Evolutionary conservation across 1,140 invertebrate species (phyloP), one percentile per base, ranked within the genome.

Genomic region (Drosophila teissieri): DNA sequence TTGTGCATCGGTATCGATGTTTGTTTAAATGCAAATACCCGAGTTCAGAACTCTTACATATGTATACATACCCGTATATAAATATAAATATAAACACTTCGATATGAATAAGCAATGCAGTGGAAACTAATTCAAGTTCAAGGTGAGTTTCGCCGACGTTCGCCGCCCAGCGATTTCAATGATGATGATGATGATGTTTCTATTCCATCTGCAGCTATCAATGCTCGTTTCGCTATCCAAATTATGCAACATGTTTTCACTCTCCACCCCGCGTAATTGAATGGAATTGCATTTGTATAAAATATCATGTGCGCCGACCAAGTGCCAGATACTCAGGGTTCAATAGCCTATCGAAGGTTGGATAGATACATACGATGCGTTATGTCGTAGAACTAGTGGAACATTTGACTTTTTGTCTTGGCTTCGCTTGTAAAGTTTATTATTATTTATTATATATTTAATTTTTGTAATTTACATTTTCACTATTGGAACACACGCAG

Each of bases 51-150:
- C 19, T 54, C 17, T 42, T 37, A 37, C 5, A 62, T 24, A n/a
- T n/a, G n/a, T n/a, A 22, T 39, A 48, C 17, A 15, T 8, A 44
- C 42, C 40, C 4, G 12, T 45, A 45, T 46, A 51, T 19, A 46
- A 58, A 42, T 40, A 42, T 56, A 48, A 42, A 83, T 83, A 67
- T 83, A 80, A 51, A 79, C 74, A 69, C 64, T 70, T 74, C 58
- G 60, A 88, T 81, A 83, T 67, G 64, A 55, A 73, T 54, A 74
- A 60, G 55, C 83, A 69, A 78, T 82, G 78, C 64, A 70, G 60
- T 79, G 77, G 54, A 72, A 83, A 69, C 65, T 64, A 88, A 89
- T 89, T 74, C 85, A 88, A 89, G 84, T 88, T 88, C 84, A 89
- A 88, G 84, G 84, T 84, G 51, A 84, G 54, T 57, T 53, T 27